phyloP scores from a whole-genome alignment of 2,797 vertebrate species.

The Eospalax fontanierii region DNA sequence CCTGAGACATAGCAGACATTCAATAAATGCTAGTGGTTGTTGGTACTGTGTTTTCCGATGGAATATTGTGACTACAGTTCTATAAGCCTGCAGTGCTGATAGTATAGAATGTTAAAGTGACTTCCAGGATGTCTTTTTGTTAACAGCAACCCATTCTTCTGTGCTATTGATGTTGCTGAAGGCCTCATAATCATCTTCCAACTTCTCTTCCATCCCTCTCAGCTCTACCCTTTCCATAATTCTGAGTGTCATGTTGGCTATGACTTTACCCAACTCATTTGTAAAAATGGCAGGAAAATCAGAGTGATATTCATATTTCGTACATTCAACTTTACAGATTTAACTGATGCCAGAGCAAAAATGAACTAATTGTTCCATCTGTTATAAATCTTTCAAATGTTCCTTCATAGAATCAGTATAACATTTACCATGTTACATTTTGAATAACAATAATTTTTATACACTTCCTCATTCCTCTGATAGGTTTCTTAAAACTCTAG shows the following conservation, averaged over 20 bases:
- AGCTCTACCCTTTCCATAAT: neutral
- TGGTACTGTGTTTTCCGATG: neutral
- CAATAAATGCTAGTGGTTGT: neutral
- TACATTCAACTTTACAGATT: neutral
- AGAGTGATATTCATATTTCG: neutral
- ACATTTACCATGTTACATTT: neutral
- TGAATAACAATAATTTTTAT: slow-evolving; percentile 13
- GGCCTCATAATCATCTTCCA: neutral
- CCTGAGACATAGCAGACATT: neutral
- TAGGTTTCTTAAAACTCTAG: neutral
- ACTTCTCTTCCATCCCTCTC: neutral
- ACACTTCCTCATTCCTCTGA: neutral
- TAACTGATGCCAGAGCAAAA: neutral
- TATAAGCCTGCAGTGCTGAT: neutral
- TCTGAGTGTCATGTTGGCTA: neutral
- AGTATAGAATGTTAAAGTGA: neutral
- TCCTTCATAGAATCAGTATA: neutral
- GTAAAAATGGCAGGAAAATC: neutral
- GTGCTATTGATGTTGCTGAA: neutral
- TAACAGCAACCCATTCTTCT: neutral
- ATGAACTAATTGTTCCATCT: neutral
- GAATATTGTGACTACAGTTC: neutral
- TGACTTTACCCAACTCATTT: slow-evolving; percentile 32
- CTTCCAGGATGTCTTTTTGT: neutral
- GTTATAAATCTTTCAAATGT: neutral